A percentile compares a stretch with the other conserved stretches of the same genome.
These are phyloP conservation scores for Phyllostomus discolor DNA, from an alignment of 2,113 vertebrate genomes.

Conservation along the genomic window DNA sequence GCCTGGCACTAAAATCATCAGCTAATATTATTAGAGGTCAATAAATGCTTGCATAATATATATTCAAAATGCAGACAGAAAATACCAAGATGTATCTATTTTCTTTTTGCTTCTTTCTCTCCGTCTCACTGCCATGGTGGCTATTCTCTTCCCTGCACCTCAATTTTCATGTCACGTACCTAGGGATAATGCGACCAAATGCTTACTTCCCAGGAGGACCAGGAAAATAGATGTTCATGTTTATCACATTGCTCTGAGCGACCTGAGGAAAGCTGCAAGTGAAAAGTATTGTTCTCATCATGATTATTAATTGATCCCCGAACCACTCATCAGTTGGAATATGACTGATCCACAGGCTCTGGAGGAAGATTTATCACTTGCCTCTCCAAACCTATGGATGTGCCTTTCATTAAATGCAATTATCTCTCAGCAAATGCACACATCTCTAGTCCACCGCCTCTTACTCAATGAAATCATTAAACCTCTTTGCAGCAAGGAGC, in stretches of 20 bases:
- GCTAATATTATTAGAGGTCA: background rate
- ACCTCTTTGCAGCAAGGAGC: constrained; percentile 20
- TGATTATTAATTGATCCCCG: constrained; percentile 67
- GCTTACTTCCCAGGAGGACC: constrained; percentile 39
- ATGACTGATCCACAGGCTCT: constrained; percentile 44
- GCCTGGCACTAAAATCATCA: background rate
- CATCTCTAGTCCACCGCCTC: background rate
- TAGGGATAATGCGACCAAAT: background rate
- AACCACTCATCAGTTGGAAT: constrained; percentile 41
- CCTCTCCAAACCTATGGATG: constrained; percentile 32
- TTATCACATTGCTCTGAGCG: constrained; percentile 46
- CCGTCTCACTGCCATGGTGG: background rate
- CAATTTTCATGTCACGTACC: background rate
- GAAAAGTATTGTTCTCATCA: constrained; percentile 55
- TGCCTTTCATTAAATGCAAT: constrained; percentile 59
- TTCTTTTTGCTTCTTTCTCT: background rate
- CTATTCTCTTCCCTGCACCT: background rate
- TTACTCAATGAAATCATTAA: constrained; percentile 64
- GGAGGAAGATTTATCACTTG: constrained; percentile 66
- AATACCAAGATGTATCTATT: background rate
- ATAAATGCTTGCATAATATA: background rate
- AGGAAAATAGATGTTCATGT: constrained; percentile 56
- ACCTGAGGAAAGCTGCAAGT: constrained; percentile 55
- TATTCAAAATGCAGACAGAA: background rate
- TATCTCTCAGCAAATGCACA: constrained; percentile 40